A percentile compares a stretch with the other conserved stretches of the same genome.
Evolutionary conservation across 1,140 invertebrate species (phyloP).

Genomic region (Drosophila paulistorum): DNA sequence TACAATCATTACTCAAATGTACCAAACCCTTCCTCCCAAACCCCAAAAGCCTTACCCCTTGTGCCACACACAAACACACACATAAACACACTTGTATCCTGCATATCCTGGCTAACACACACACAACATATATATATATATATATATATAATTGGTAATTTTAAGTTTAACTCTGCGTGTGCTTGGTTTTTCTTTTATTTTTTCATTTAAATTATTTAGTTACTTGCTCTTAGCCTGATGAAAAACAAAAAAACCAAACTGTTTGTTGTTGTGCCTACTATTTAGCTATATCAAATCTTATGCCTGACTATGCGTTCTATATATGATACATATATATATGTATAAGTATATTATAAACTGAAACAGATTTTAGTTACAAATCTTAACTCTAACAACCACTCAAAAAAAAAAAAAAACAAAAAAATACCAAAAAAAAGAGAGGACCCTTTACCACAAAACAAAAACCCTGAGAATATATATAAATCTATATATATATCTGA

Average conservation of each 20-base stretch:
- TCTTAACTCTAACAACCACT: constrained; percentile 55
- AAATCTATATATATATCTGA: constrained; percentile 23
- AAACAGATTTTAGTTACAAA: constrained; percentile 65
- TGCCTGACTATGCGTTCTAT: constrained; percentile 72
- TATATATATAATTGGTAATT: constrained; percentile 59
- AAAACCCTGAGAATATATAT: constrained; percentile 20
- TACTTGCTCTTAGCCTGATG: constrained; percentile 44
- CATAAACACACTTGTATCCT: not conserved
- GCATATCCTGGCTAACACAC: constrained; percentile 15
- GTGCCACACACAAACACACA: constrained; percentile 24
- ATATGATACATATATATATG: constrained; percentile 55
- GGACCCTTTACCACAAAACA: constrained; percentile 71
- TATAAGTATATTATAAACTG: constrained; percentile 49
- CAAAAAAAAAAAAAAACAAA: constrained; percentile 31
- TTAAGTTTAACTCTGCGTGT: constrained; percentile 49
- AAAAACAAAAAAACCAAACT: constrained; percentile 38
- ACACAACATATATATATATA: constrained; percentile 47
- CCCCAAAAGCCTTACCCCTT: not conserved
- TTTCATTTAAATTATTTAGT: constrained; percentile 29
- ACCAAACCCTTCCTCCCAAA: constrained; percentile 28
- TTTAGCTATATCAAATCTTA: constrained; percentile 62
- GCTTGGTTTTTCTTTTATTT: constrained; percentile 46
- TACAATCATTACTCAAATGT: constrained; percentile 78
- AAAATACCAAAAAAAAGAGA: constrained; percentile 63
- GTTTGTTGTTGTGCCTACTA: constrained; percentile 69